phyloP scores from a whole-genome alignment of 2,113 vertebrate species.

The Pelusios castaneus region DNA sequence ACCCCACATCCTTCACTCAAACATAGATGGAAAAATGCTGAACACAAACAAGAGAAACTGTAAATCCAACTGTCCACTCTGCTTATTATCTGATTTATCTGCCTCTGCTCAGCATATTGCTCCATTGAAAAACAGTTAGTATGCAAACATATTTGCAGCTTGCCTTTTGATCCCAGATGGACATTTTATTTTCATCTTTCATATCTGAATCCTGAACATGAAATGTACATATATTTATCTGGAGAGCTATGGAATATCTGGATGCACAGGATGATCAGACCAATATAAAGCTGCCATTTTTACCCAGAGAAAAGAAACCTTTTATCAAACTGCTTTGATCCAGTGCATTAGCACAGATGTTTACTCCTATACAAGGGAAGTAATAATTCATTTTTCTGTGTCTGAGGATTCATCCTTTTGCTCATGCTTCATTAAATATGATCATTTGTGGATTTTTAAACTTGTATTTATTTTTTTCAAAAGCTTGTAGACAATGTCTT shows the following conservation, averaged over 20 bases:
- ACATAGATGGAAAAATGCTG: not conserved
- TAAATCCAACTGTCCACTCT: not conserved
- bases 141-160: not conserved
- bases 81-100: not conserved
- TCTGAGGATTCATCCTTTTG: not conserved
- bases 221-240: not conserved
- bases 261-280: not conserved
- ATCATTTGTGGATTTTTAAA: not conserved
- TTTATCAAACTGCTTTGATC: not conserved
- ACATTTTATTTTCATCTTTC: accelerated
- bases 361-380: not conserved
- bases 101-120: not conserved
- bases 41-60: not conserved
- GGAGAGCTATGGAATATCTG: not conserved
- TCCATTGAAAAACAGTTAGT: not conserved
- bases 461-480: not conserved
- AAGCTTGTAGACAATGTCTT: not conserved
- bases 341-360: not conserved
- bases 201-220: not conserved
- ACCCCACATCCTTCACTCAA: not conserved
- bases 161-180: not conserved
- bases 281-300: not conserved
- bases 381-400: accelerated
- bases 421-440: not conserved
- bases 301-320: not conserved